Base-by-base conservation (phyloP, 2,797 vertebrate species). In the Urosaurus nigricauda region DNA sequence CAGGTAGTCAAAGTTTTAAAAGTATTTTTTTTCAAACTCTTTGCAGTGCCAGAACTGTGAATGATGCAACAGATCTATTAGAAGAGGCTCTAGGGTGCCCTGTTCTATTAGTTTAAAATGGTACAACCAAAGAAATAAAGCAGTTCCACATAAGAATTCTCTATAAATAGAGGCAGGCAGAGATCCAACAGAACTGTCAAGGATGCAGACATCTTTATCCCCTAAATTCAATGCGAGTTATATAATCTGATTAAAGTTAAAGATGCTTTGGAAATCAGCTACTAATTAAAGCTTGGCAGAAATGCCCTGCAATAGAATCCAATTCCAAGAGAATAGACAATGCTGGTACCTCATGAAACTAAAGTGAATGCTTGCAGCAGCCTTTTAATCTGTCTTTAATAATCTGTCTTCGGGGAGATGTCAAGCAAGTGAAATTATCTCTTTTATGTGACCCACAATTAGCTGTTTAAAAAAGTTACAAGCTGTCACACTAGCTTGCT, bases 351-450 rank as follows among this genome's bases (percentile, higher is more conserved):
- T 93, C 94, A 37, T 32, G 77, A 92, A 71, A 86, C 85, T 79
- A 75, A 77, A 89, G 79, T 40, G 74, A 93, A 90, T 68, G 87
- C 80, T 29, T 81, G 83, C 78, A 91, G 77, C 0, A 8, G 58
- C 16, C 40, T 84, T 83, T 87, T 92, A 94, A 93, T 91, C 88
- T 79, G 47, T 84, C 53, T 70, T 79, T 89, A 91, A 90, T 92
- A 92, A 91, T 87, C 73, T 87, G 91, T 92, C 70, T 88, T 90
- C 90, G 91, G 92, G 88, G 53, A 40, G 53, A 92, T 79, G 81
- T 78, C 60, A 56, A 70, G 43, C 9, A 17, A 84, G 60, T 43
- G 35, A 79, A 79, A 88, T 78, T 78, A 58, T 88, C 74, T 88
- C 56, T 84, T 88, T 88, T 84, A 68, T 68, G 56, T 47, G 17